phyloP scores from a whole-genome alignment of 2,888 invertebrate genomes.

The Leucozona laternaria region DNA sequence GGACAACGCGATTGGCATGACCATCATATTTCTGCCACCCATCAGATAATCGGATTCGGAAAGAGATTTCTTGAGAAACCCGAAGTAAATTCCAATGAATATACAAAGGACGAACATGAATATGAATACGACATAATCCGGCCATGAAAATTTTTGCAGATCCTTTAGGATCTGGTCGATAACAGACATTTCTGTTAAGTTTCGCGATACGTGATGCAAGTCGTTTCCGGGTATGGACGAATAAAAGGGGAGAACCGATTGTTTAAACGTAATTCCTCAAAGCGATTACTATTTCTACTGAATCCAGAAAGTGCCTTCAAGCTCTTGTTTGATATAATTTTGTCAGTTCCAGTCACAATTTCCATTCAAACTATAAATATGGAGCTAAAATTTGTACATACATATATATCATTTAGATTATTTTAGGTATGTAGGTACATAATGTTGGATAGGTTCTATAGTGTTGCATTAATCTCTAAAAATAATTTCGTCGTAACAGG shows the following conservation, averaged over 20 bases:
- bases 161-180: constrained; percentile 81
- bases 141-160: constrained; percentile 82
- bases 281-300: constrained; percentile 30
- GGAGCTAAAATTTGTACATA: constrained; percentile 32
- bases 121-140: constrained; percentile 83
- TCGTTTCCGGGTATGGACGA: background rate
- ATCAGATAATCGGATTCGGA: constrained; percentile 91
- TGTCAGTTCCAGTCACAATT: constrained; percentile 55
- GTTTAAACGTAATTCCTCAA: constrained; percentile 10
- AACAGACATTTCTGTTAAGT: constrained; percentile 79
- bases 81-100: constrained; percentile 91
- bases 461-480: constrained; percentile 1
- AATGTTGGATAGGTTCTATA: background rate
- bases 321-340: constrained; percentile 20
- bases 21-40: constrained; percentile 91
- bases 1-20: constrained; percentile 91
- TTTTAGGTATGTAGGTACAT: background rate
- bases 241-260: constrained; percentile 2
- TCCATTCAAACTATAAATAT: constrained; percentile 74
- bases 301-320: constrained; percentile 14
- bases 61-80: constrained; percentile 87
- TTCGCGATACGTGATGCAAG: background rate
- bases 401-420: constrained; percentile 43
- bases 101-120: constrained; percentile 90
- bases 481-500: constrained; percentile 26